Evolutionary conservation across 2,888 invertebrate genomes (phyloP), one percentile per base, ranked within the genome.

Genomic region (Crematogaster levior): DNA sequence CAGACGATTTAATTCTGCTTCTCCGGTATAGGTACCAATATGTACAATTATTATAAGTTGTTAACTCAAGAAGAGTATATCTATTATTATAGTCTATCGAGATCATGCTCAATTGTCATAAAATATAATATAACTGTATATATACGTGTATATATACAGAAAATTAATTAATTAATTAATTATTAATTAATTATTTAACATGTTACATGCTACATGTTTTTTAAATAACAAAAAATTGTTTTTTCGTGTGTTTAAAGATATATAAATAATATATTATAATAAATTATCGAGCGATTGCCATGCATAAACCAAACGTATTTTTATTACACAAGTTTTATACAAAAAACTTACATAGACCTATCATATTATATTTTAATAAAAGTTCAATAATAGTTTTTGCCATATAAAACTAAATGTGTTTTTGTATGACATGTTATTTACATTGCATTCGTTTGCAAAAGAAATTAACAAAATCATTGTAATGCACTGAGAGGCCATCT

Each of bases 401-500:
- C 9, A 9, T 30, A n/a, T 40, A 34, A 66, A 37, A 65, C 66
- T 46, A 1, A 18, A 56, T 21, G 18, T 24, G 1, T 40, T 53
- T 48, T 24, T 48, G 30, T 30, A 40, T 10, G 21, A 9, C 21
- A 10, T 43, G 68, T 21, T 43, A 77, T 3, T 73, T 21, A 24
- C 18, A 18, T 30, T 37, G 24, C n/a, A 51, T 48, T 46, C 24
- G 21, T 10, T 81, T 9, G 21, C 15, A 65, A 65, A 80, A 74
- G 70, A 46, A 80, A 46, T 82, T 51, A 84, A 58, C 75, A 58
- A 79, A 87, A 90, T 88, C 80, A 81, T 74, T 77, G 9, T 24
- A 82, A 84, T 40, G 70, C 58, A 60, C n/a, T 43, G 40, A 84
- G 74, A 86, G 88, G 88, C 85, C 90, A 88, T 89, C 86, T 86